phyloP scores from a whole-genome alignment of 2,888 invertebrate genomes.

The Agriopis marginaria region DNA sequence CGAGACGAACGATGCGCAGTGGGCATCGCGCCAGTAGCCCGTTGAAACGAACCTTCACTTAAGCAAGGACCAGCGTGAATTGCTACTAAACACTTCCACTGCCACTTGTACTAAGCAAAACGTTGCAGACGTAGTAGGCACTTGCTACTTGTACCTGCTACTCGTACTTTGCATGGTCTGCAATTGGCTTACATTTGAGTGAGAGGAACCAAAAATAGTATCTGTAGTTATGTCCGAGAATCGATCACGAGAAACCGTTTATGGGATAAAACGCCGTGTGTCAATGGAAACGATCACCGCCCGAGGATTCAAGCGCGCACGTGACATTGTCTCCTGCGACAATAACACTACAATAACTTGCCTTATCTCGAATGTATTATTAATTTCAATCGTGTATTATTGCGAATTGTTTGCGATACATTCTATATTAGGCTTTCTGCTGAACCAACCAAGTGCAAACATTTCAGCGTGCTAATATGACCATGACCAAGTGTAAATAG shows the following conservation, averaged over 20 bases:
- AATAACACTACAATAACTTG: slow-evolving; percentile 44
- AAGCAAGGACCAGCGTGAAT: too few species aligned
- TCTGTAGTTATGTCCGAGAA: neutral
- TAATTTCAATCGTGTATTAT: slow-evolving; percentile 31
- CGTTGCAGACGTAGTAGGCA: too few species aligned
- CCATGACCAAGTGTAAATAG: too few species aligned
- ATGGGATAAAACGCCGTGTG: slow-evolving; percentile 1
- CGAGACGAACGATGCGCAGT: too few species aligned
- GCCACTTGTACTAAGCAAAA: too few species aligned
- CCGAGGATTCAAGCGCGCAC: slow-evolving; percentile 33
- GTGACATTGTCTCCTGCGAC: slow-evolving; percentile 39
- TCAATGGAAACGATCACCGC: slow-evolving; percentile 23
- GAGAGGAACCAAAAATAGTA: neutral
- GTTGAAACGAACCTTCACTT: too few species aligned
- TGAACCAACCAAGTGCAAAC: neutral
- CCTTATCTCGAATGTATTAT: slow-evolving; percentile 37
- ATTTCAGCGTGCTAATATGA: neutral
- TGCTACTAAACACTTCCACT: too few species aligned
- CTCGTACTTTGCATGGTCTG: too few species aligned
- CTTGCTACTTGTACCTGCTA: too few species aligned
- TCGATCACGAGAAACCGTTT: too few species aligned
- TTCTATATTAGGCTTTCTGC: neutral
- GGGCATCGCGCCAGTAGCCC: too few species aligned
- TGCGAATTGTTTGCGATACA: slow-evolving; percentile 14
- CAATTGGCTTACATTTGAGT: neutral